Evolutionary conservation across 2,888 invertebrate genomes (phyloP).

Genomic region (Trachelus iudaicus): DNA sequence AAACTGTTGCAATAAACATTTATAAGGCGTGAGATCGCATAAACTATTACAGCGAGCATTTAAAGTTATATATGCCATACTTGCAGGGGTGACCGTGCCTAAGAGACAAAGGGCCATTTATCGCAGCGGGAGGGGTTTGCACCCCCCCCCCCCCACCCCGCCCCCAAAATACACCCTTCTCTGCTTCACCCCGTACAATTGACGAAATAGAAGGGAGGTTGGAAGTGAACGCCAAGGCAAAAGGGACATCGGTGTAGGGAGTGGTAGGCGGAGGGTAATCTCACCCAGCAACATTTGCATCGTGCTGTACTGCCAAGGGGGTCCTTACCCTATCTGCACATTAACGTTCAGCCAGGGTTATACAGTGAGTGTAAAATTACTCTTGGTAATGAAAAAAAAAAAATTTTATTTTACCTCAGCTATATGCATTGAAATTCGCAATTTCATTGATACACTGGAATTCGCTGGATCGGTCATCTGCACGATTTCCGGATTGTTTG

Average conservation of each 20-base stretch:
- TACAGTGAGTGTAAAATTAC: not conserved
- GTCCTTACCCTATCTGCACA: constrained; percentile 11
- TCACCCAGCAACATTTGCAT: constrained; percentile 18
- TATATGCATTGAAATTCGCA: not conserved
- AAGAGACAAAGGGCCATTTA: constrained; percentile 20
- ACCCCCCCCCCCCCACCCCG: not conserved
- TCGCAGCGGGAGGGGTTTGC: constrained; percentile 1
- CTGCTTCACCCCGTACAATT: not conserved
- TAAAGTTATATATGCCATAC: not conserved
- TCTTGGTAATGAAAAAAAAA: not conserved
- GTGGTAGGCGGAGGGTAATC: constrained; percentile 15
- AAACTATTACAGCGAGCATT: not conserved
- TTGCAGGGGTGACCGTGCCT: not conserved
- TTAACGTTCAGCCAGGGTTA: constrained; percentile 13
- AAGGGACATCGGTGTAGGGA: constrained; percentile 5
- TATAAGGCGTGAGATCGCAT: not conserved
- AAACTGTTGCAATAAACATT: not conserved
- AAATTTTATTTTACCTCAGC: not conserved
- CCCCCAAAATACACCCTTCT: not conserved
- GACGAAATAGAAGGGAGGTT: not conserved
- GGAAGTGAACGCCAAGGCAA: constrained; percentile 7
- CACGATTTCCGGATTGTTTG: not conserved
- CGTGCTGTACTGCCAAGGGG: constrained; percentile 9
- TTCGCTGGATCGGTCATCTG: too few species aligned
- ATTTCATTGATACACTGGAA: not conserved